Conservation (phyloP, 2,113 vertebrate species). For the Notarius quadriscutis region DNA sequence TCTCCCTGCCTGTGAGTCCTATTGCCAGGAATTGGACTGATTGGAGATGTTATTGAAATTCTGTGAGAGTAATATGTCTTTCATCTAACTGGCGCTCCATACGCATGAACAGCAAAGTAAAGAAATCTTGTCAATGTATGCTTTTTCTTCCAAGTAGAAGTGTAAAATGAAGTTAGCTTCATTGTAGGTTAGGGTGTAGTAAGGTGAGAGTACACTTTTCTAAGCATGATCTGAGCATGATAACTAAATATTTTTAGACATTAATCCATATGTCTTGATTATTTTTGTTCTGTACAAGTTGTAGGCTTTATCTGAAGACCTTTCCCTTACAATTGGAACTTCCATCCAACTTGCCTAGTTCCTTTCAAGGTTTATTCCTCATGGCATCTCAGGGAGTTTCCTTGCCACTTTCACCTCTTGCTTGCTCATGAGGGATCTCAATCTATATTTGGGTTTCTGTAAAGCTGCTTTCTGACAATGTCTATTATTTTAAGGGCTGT, state of each 20-base stretch:
- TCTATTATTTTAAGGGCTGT: neutral
- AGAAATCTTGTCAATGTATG: constrained; percentile 17
- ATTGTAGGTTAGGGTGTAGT: neutral
- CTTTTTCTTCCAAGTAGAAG: neutral
- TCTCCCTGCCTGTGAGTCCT: constrained; percentile 65
- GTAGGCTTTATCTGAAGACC: neutral
- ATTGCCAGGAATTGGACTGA: constrained; percentile 43
- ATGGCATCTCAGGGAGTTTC: neutral
- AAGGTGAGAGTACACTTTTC: neutral
- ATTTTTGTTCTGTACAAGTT: neutral
- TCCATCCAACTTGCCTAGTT: neutral
- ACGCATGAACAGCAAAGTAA: constrained; percentile 34
- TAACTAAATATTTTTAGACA: neutral
- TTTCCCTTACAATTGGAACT: neutral
- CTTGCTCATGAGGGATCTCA: neutral
- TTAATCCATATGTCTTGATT: neutral
- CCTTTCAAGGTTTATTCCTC: neutral
- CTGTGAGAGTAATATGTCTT: constrained; percentile 59
- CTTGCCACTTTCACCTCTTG: neutral
- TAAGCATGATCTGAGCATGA: neutral
- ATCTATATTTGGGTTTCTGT: neutral
- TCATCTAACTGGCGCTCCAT: constrained; percentile 45
- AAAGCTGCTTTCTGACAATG: neutral
- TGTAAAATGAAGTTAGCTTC: neutral
- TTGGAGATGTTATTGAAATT: constrained; percentile 74